phyloP scores from a whole-genome alignment of 2,113 vertebrate genomes.

The Malurus melanocephalus region DNA sequence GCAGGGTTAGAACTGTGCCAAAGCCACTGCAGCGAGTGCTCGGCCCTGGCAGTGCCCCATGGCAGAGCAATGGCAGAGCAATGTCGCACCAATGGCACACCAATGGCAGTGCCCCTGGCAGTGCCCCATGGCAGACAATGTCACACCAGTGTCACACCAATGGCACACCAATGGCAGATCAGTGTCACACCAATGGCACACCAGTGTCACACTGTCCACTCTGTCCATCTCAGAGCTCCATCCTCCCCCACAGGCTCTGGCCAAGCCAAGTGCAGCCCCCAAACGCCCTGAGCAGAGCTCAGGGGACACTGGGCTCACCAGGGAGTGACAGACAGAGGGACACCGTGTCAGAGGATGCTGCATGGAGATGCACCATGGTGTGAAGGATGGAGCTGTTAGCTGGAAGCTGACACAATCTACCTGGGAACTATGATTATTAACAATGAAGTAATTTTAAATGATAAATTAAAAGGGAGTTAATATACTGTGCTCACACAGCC shows the following conservation, averaged over 20 bases:
- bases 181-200: too few species aligned
- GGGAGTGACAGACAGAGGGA: not conserved
- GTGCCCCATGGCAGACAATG: too few species aligned
- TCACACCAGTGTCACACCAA: too few species aligned
- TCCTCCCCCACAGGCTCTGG: not conserved
- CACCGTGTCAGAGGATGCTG: not conserved
- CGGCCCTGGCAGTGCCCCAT: not conserved
- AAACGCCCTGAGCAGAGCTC: not conserved
- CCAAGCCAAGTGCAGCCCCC: not conserved
- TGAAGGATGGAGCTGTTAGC: slow-evolving; percentile 1
- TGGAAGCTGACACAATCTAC: not conserved
- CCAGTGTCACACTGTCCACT: too few species aligned
- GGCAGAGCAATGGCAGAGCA: too few species aligned
- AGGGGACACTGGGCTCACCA: not conserved
- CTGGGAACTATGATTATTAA: not conserved
- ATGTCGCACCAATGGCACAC: too few species aligned
- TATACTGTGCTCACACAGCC: not conserved
- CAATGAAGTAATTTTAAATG: not conserved
- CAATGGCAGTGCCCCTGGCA: not conserved
- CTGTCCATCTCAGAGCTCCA: too few species aligned
- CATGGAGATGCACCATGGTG: not conserved
- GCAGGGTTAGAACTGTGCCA: not conserved
- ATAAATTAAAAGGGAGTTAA: not conserved
- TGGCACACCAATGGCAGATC: too few species aligned
- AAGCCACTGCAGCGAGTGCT: not conserved